A percentile compares a stretch with the other conserved stretches of the same genome.
These are phyloP conservation scores for Amiota mariae DNA, from an alignment of 2,888 invertebrate genomes.

Conservation along the genomic window DNA sequence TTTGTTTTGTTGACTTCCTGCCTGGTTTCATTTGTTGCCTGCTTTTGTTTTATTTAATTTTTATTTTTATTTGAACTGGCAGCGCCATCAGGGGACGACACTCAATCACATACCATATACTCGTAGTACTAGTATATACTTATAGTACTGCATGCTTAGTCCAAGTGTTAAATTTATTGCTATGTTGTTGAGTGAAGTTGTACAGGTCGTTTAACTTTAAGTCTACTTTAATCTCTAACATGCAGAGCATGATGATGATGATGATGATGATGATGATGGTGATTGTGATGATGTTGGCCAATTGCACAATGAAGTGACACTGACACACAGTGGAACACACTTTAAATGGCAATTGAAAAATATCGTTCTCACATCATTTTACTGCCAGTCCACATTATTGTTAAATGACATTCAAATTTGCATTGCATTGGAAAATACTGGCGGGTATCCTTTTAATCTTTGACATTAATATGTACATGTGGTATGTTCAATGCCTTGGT, in stretches of 20 bases:
- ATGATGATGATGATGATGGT: background rate
- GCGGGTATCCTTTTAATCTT: no score
- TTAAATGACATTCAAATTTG: no score
- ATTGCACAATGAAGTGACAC: constrained; percentile 58
- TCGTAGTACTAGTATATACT: constrained; percentile 12
- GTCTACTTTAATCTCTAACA: constrained; percentile 28
- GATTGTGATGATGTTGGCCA: constrained; percentile 49
- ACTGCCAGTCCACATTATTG: no score
- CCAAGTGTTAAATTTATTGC: constrained; percentile 58
- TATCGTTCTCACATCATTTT: background rate
- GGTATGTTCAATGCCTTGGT: no score
- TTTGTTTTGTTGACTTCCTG: constrained; percentile 5
- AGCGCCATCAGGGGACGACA: constrained; percentile 39
- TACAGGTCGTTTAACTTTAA: background rate
- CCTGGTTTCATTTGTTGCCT: constrained; percentile 1
- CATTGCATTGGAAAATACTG: no score
- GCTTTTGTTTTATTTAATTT: constrained; percentile 29
- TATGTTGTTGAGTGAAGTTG: constrained; percentile 15
- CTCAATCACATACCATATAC: background rate
- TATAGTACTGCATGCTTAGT: constrained; percentile 38
- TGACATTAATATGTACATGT: no score
- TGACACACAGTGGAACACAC: constrained; percentile 36
- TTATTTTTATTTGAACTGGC: constrained; percentile 40
- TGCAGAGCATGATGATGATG: constrained; percentile 41
- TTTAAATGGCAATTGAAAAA: constrained; percentile 24